These are phyloP conservation scores for Liopterus haemorrhoidalis DNA, from an alignment of 2,888 invertebrate genomes.

Conservation along the genomic window DNA sequence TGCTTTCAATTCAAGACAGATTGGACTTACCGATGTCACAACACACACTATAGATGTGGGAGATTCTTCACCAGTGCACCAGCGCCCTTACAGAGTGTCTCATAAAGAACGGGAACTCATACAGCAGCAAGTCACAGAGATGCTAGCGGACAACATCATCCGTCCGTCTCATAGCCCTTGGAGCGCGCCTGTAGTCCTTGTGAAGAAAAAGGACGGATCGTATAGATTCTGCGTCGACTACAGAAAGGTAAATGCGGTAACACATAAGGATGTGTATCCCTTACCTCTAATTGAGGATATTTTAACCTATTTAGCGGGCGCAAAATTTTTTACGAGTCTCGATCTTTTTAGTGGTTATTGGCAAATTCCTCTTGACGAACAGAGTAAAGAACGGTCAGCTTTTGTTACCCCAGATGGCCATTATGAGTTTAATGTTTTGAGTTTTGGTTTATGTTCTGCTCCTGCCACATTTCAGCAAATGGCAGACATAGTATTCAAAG, in stretches of 20 bases:
- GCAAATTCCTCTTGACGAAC: constrained; percentile 24
- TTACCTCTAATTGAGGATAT: constrained; percentile 30
- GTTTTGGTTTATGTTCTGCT: background rate
- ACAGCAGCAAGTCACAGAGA: constrained; percentile 9
- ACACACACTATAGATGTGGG: constrained; percentile 7
- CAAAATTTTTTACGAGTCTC: constrained; percentile 28
- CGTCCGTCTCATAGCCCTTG: constrained; percentile 10
- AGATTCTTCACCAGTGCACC: constrained; percentile 8
- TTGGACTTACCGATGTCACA: constrained; percentile 8
- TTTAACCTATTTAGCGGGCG: constrained; percentile 24
- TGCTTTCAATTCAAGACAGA: constrained; percentile 8
- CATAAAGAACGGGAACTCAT: constrained; percentile 16
- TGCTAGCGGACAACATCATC: background rate
- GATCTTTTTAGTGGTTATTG: constrained; percentile 31
- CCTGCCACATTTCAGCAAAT: constrained; percentile 1
- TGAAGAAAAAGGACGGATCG: too few relatives aligned
- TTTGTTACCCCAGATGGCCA: too few relatives aligned
- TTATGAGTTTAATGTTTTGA: constrained; percentile 9
- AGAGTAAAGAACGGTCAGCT: constrained; percentile 26
- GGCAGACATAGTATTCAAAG: background rate
- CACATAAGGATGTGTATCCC: constrained; percentile 28
- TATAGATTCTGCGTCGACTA: too few relatives aligned
- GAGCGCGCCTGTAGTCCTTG: constrained; percentile 16
- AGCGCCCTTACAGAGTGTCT: constrained; percentile 14
- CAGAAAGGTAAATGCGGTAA: too few relatives aligned